Percentiles rank a stretch among this genome's conserved stretches.
Conservation (phyloP, 2,888 invertebrate species). For the Rhaphigaster nebulosa region DNA sequence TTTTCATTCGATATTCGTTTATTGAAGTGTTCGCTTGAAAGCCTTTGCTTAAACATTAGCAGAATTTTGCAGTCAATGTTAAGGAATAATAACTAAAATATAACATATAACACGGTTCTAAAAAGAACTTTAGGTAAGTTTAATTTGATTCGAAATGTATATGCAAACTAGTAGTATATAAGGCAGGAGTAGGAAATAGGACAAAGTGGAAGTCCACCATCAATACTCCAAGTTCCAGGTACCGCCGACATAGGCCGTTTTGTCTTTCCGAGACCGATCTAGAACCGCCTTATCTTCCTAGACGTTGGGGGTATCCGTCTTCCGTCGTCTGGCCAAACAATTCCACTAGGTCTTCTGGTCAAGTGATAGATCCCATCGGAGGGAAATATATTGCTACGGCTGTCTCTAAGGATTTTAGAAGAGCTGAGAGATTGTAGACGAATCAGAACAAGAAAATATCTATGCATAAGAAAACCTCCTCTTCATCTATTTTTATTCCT, state of each 20-base stretch:
- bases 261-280: neutral
- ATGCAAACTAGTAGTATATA: neutral
- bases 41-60: too few species aligned
- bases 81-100: too few species aligned
- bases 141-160: neutral
- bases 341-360: neutral
- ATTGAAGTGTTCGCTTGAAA: too few species aligned
- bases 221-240: neutral
- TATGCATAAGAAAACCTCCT: neutral
- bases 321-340: neutral
- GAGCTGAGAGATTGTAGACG: neutral
- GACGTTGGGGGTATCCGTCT: slow-evolving; percentile 10
- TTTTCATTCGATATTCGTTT: too few species aligned
- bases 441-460: neutral
- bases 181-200: neutral
- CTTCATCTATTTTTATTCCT: neutral
- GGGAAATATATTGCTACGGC: neutral
- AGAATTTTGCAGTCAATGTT: too few species aligned
- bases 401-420: neutral
- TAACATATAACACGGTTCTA: too few species aligned
- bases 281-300: neutral
- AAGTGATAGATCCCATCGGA: neutral
- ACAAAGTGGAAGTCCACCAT: neutral
- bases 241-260: neutral
- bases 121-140: neutral